Conservation (phyloP, 2,888 invertebrate genomes). For the Nymphalis c-album region DNA sequence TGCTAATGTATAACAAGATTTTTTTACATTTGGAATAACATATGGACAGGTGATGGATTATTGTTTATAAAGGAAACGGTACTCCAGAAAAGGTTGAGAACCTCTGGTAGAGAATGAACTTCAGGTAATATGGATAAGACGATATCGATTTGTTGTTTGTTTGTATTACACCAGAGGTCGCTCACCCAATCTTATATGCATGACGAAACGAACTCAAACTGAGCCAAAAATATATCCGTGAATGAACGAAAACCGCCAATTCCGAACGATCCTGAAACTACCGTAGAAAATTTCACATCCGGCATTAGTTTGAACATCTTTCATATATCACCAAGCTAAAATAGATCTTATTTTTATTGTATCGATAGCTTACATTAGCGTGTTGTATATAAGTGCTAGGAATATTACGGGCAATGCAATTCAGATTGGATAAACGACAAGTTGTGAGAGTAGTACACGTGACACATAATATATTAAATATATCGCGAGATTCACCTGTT, state of each 20-base stretch:
- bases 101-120: slow-evolving; percentile 10
- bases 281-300: slow-evolving; percentile 76
- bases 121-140: slow-evolving; percentile 32
- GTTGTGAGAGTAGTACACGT: slow-evolving; percentile 30
- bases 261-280: slow-evolving; percentile 54
- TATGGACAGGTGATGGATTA: too few relatives aligned
- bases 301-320: slow-evolving; percentile 38
- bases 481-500: slow-evolving; percentile 27
- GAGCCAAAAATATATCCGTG: slow-evolving; percentile 66
- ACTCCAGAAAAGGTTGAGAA: not conserved
- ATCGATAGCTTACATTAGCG: slow-evolving; percentile 10
- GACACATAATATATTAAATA: slow-evolving; percentile 31
- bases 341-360: slow-evolving; percentile 20
- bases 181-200: slow-evolving; percentile 61
- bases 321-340: slow-evolving; percentile 19
- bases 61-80: too few relatives aligned
- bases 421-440: slow-evolving; percentile 31
- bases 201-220: slow-evolving; percentile 53
- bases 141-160: slow-evolving; percentile 73
- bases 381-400: slow-evolving; percentile 21
- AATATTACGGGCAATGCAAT: slow-evolving; percentile 36
- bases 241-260: slow-evolving; percentile 52
- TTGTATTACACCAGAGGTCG: slow-evolving; percentile 66
- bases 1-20: too few relatives aligned
- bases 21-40: too few relatives aligned